Evolutionary conservation across 37 sponge, comb jelly and placozoan species (phyloP).

Genomic region (Mnemiopsis leidyi): DNA sequence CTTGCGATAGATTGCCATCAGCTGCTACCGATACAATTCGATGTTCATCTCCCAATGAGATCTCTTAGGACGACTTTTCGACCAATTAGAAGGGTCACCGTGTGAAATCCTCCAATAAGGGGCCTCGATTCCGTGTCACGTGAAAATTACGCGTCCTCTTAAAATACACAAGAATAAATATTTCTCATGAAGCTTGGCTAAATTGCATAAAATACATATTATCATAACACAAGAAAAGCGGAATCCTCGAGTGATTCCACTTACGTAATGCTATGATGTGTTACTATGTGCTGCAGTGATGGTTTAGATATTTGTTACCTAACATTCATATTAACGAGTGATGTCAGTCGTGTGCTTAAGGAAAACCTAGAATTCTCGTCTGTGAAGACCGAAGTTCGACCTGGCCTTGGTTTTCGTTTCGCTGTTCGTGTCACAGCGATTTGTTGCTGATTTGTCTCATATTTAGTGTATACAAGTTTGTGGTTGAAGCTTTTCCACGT

Average conservation of each 20-base stretch:
- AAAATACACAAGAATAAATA: background rate
- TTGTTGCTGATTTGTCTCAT: no score
- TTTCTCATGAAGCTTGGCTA: background rate
- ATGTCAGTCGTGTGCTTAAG: background rate
- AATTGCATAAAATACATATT: background rate
- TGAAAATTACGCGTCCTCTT: background rate
- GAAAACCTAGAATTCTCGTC: background rate
- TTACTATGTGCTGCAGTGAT: background rate
- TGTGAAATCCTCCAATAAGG: background rate
- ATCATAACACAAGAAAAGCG: background rate
- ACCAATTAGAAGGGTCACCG: no score
- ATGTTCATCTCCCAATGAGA: no score
- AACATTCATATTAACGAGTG: background rate
- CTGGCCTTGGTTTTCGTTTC: no score
- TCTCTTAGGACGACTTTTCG: no score
- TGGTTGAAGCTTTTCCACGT: no score
- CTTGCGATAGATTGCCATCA: no score
- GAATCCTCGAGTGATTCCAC: background rate
- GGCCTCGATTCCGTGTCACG: background rate
- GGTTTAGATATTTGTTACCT: background rate
- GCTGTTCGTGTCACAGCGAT: no score
- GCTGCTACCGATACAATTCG: no score
- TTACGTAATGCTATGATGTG: background rate
- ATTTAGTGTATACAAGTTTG: no score
- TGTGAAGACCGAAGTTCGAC: no score